A percentile compares a stretch with the other conserved stretches of the same genome.
These are phyloP conservation scores for Epinephelus awoara DNA, from an alignment of 2,797 vertebrate species.

Conservation along the genomic window DNA sequence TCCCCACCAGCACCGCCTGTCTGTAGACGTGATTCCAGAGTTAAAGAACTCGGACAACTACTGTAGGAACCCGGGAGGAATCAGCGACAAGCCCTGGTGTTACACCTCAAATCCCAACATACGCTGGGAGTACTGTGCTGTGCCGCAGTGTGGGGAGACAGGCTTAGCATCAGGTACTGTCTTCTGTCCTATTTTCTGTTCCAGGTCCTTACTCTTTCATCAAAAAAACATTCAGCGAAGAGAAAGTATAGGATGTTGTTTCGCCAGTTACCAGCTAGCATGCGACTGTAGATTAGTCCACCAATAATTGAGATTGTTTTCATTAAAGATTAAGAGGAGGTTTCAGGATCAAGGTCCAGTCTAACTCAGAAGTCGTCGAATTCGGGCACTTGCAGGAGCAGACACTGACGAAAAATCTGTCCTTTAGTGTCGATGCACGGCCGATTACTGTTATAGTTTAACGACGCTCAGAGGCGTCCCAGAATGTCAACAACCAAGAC, in stretches of 20 bases:
- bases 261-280: no score
- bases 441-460: no score
- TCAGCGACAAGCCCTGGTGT: slow-evolving; percentile 92
- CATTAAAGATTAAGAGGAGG: not conserved
- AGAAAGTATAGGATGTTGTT: not conserved
- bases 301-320: no score
- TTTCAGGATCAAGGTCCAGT: not conserved
- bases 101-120: slow-evolving; percentile 88
- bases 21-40: slow-evolving; percentile 90
- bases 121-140: slow-evolving; percentile 92
- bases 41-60: slow-evolving; percentile 88
- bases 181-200: not conserved
- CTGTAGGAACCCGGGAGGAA: slow-evolving; percentile 93
- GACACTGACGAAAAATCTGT: no score
- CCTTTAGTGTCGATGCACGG: no score
- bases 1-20: slow-evolving; percentile 89
- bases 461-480: no score
- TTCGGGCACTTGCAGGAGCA: no score
- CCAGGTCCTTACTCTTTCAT: not conserved
- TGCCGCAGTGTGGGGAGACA: slow-evolving; percentile 85
- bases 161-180: slow-evolving; percentile 59
- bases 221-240: not conserved
- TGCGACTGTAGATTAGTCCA: no score
- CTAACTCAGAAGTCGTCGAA: no score
- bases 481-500: no score